Base-by-base conservation (phyloP, 2,888 invertebrate species). In the Synergus japonicus region DNA sequence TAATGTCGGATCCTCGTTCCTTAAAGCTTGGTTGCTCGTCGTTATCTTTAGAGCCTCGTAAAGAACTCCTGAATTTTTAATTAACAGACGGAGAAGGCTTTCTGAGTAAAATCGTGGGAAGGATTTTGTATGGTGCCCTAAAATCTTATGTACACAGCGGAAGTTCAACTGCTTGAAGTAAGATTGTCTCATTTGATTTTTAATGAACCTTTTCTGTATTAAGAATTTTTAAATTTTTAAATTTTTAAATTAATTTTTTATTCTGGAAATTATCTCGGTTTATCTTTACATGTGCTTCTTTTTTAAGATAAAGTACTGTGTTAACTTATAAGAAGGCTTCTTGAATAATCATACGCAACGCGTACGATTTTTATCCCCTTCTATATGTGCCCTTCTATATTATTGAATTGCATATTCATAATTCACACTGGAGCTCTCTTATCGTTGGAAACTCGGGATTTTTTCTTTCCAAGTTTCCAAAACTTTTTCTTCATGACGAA, bases 11-110 rank as follows among this genome's bases (percentile, higher is more conserved):
- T 82, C 79, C 82, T 60, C 78, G 81, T 84, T 83, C 69, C 79
- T 84, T 83, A 84, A 86, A 85, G 83, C 83, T 65, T 60, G 67
- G 76, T 67, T 77, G 82, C 81, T 69, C 81, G 83, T 83, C 85
- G 84, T 87, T 87, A 86, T 85, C 84, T 82, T 81, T 83, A 78
- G 66, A 80, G 73, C 79, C 78, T 67, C 76, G 77, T 76, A 79
- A 79, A 83, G 81, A 77, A 67, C 81, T 79, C 80, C 81, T 83
- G 85, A 80, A 85, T 87, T 85, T 86, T 86, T 86, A 85, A 87
- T 86, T 84, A 86, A 83, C 85, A 77, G 77, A 78, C 83, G 63
- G 67, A 79, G 76, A 79, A 29, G 67, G 58, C 73, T 78, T 78
- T 77, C 81, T 44, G 49, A 49, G 22, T 69, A 29, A 69, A 69